Base-by-base conservation (phyloP, 1,140 invertebrate genomes). In the Campoletis sonorensis region DNA sequence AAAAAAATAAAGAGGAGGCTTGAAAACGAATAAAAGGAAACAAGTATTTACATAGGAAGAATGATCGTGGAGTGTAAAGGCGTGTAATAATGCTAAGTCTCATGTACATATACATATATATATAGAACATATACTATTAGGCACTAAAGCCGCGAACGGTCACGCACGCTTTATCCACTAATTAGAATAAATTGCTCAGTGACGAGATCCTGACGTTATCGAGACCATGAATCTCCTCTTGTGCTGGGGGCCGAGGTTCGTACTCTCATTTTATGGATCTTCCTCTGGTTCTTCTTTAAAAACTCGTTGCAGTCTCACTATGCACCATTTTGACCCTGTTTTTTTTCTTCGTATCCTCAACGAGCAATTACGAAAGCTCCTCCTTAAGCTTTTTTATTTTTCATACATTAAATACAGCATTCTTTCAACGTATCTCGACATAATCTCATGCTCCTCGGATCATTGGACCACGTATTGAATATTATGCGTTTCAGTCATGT, bases 171-270 rank as follows among this genome's bases (percentile, higher is more conserved):
- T 72, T 72, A 72, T 72, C 37, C 70, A 72, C 70, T 72, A 72
- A 72, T 72, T 72, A 72, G 70, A 72, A 72, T 72, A 72, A 72
- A 72, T 72, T 72, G 70, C 70, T 72, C 70, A 37, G 70, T 72
- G 70, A 72, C 70, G 70, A 72, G 70, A 72, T 72, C 70, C 33
- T 72, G 70, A 72, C 30, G 37, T 72, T 72, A 72, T 72, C 70
- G 70, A 45, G 37, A 37, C 37, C 70, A 72, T 45, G 37, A 45
- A 72, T 72, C 70, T 72, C 16, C 16, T 4, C 21, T 64, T 21
- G 18, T n/a, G 70, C 70, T 40, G 18, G 18, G 16, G 70, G 70
- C 58, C n/a, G n/a, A n/a, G n/a, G n/a, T 64, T 23, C 30, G 37
- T 26, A 37, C 30, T 70, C 27, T 70, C 67, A 27, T 70, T 70